Evolutionary conservation across 2,888 invertebrate genomes (phyloP).

Genomic region (Mythimna impura): DNA sequence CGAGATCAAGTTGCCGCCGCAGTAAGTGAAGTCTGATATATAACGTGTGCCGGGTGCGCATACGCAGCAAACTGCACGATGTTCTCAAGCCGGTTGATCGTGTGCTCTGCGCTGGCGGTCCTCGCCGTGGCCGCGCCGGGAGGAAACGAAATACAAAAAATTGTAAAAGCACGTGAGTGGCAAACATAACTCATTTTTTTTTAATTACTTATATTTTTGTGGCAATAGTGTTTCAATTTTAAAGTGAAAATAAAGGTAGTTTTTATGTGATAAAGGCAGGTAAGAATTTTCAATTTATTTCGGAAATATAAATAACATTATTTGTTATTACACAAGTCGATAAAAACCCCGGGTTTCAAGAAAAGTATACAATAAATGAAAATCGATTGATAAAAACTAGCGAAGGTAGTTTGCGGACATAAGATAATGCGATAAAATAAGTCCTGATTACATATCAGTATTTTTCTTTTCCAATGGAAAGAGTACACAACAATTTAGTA

Average conservation of each 20-base stretch:
- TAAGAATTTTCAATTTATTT: neutral
- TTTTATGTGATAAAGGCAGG: constrained; percentile 7
- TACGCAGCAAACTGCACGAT: constrained; percentile 65
- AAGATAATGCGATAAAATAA: constrained; percentile 53
- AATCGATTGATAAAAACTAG: constrained; percentile 41
- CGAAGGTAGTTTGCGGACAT: constrained; percentile 34
- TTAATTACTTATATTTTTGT: neutral
- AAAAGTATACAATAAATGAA: constrained; percentile 32
- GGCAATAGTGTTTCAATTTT: neutral
- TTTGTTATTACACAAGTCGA: neutral
- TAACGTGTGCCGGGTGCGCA: constrained; percentile 65
- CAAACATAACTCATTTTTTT: neutral
- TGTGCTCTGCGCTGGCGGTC: constrained; percentile 69
- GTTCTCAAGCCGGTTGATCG: constrained; percentile 68
- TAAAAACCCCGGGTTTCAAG: constrained; percentile 13
- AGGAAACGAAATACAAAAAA: constrained; percentile 62
- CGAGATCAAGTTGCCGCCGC: constrained; percentile 6
- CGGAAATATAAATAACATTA: neutral
- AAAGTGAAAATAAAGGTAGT: constrained; percentile 18
- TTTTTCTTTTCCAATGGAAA: constrained; percentile 24
- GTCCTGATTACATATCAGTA: constrained; percentile 42
- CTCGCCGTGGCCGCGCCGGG: constrained; percentile 63
- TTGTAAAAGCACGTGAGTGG: constrained; percentile 62
- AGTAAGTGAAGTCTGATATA: constrained; percentile 64
- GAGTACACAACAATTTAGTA: constrained; percentile 6